phyloP scores from a whole-genome alignment of 2,797 vertebrate species.

The Sebastes oblongus region DNA sequence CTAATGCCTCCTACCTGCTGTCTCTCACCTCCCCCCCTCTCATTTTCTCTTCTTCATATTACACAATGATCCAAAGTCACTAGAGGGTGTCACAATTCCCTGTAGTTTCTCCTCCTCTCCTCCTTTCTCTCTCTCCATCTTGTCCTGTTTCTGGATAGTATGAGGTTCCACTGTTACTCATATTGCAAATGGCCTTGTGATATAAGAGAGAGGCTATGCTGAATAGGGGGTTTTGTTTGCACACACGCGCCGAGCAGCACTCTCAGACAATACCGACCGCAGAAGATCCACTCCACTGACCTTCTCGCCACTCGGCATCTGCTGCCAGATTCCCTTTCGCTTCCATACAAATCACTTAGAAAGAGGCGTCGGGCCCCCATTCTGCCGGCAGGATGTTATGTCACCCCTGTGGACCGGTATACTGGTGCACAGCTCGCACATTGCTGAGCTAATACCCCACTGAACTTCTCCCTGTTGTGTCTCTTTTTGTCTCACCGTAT shows the following conservation, averaged over 20 bases:
- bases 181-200: slow-evolving; percentile 60
- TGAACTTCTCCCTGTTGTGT: slow-evolving; percentile 21
- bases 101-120: not conserved
- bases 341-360: slow-evolving; percentile 48
- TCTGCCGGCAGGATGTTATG: slow-evolving; percentile 30
- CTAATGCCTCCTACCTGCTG: slow-evolving; percentile 36
- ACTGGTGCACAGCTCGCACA: not conserved
- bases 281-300: slow-evolving; percentile 42
- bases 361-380: slow-evolving; percentile 23
- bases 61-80: slow-evolving; percentile 25
- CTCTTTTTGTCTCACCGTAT: slow-evolving; percentile 9
- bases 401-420: slow-evolving; percentile 3
- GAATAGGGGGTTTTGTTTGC: slow-evolving; percentile 71
- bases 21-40: slow-evolving; percentile 13
- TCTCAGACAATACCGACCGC: slow-evolving; percentile 57
- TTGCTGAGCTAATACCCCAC: slow-evolving; percentile 23
- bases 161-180: slow-evolving; percentile 43
- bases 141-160: slow-evolving; percentile 25
- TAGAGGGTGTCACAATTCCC: not conserved
- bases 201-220: slow-evolving; percentile 53
- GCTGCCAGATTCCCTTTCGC: slow-evolving; percentile 76
- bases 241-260: slow-evolving; percentile 31
- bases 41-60: slow-evolving; percentile 27
- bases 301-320: slow-evolving; percentile 57
- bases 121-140: not conserved